Conservation (phyloP, 2,113 vertebrate genomes). For the Holacanthus passer region DNA sequence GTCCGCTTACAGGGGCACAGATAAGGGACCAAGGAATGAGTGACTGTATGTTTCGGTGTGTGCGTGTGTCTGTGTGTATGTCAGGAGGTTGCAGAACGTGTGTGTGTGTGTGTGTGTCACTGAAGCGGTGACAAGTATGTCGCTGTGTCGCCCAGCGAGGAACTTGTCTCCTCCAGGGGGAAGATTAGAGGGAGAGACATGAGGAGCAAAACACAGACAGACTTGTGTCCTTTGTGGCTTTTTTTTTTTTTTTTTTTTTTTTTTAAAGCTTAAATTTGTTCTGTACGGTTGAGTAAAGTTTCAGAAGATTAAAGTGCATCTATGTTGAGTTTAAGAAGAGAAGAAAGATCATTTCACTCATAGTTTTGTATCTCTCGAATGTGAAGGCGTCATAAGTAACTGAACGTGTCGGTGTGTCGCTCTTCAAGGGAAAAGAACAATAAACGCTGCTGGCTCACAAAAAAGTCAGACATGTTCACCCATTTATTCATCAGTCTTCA, state of each 20-base stretch:
- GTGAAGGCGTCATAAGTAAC: neutral
- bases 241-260: conserved; percentile 23
- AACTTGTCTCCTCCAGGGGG: conserved; percentile 76
- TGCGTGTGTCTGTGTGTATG: conserved; percentile 30
- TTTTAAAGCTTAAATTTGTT: conserved; percentile 26
- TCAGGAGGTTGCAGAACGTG: conserved; percentile 37
- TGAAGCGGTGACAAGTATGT: conserved; percentile 75
- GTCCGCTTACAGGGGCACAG: conserved; percentile 80
- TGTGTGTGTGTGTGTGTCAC: conserved; percentile 52
- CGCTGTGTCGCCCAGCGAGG: conserved; percentile 61
- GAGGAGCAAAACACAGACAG: conserved; percentile 59
- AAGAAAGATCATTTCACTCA: conserved; percentile 19
- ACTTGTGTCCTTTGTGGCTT: conserved; percentile 34
- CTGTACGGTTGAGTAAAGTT: conserved; percentile 20
- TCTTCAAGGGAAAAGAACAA: neutral
- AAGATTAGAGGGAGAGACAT: conserved; percentile 68
- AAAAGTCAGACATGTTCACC: no score
- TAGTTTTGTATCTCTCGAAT: neutral
- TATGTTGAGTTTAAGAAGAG: conserved; percentile 12
- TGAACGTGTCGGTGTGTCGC: neutral
- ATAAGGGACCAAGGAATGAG: conserved; percentile 80
- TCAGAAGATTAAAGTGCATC: conserved; percentile 28
- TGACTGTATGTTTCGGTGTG: conserved; percentile 65
- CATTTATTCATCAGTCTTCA: neutral
- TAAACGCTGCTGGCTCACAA: neutral